These are phyloP conservation scores for Pampus argenteus DNA, from an alignment of 2,797 vertebrate genomes.

Conservation along the genomic window DNA sequence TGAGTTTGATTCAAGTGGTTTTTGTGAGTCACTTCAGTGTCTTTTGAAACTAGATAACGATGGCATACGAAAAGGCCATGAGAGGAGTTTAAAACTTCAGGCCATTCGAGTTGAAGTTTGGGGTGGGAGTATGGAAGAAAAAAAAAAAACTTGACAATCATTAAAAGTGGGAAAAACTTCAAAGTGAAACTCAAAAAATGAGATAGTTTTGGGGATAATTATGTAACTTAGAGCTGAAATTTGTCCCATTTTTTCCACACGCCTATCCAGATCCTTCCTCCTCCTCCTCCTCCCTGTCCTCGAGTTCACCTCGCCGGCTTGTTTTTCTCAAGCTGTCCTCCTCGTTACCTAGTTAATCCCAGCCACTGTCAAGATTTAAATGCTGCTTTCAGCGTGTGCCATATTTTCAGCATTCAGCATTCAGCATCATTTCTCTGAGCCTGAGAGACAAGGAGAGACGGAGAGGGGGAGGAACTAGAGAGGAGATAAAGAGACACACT, in stretches of 20 bases:
- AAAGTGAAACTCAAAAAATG: constrained; percentile 65
- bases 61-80: constrained; percentile 52
- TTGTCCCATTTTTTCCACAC: constrained; percentile 63
- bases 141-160: constrained; percentile 62
- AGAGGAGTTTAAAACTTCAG: constrained; percentile 68
- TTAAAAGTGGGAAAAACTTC: constrained; percentile 70
- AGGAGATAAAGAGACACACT: constrained; percentile 81
- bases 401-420: constrained; percentile 79
- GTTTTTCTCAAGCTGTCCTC: constrained; percentile 79
- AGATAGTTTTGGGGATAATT: constrained; percentile 73
- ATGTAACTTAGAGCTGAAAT: constrained; percentile 66
- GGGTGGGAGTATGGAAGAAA: constrained; percentile 37
- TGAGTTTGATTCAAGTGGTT: constrained; percentile 57
- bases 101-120: constrained; percentile 58
- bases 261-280: constrained; percentile 56
- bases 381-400: constrained; percentile 80
- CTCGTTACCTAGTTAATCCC: constrained; percentile 84
- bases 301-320: constrained; percentile 81
- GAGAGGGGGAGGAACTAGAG: constrained; percentile 47
- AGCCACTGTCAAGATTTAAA: constrained; percentile 85
- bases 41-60: constrained; percentile 68
- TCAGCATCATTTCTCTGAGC: constrained; percentile 81
- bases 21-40: constrained; percentile 70
- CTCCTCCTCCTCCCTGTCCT: constrained; percentile 79
- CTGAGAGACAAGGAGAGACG: constrained; percentile 76